phyloP scores from a whole-genome alignment of 2,113 vertebrate genomes.

The Myxocyprinus asiaticus region DNA sequence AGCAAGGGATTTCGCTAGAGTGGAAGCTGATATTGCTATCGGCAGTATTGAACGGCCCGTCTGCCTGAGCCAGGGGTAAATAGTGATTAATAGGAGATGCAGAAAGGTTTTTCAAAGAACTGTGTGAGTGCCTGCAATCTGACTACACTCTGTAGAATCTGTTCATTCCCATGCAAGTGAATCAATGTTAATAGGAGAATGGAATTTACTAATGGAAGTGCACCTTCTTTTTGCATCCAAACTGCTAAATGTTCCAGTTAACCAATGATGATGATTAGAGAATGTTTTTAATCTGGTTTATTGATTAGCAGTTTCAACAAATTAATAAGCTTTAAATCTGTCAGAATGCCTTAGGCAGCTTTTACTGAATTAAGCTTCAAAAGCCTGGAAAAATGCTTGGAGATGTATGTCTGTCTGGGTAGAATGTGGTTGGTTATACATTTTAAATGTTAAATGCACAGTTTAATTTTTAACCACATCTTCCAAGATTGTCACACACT shows the following conservation, averaged over 20 bases:
- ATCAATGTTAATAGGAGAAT: not conserved
- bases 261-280: not conserved
- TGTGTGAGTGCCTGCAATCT: slow-evolving; percentile 1
- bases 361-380: slow-evolving; percentile 15
- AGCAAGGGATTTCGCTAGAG: slow-evolving; percentile 13
- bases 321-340: slow-evolving; percentile 5
- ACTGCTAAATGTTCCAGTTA: not conserved
- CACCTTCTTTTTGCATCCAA: not conserved
- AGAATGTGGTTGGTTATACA: not conserved
- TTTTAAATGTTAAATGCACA: slow-evolving; percentile 35
- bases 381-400: slow-evolving; percentile 1
- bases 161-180: not conserved
- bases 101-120: slow-evolving; percentile 4
- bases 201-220: not conserved
- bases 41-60: slow-evolving; percentile 38
- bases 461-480: slow-evolving; percentile 34
- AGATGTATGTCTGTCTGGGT: slow-evolving; percentile 8
- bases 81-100: slow-evolving; percentile 51
- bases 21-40: slow-evolving; percentile 39
- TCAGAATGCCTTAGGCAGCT: not conserved
- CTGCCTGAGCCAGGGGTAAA: slow-evolving; percentile 38
- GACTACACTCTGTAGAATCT: slow-evolving; percentile 5
- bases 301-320: slow-evolving; percentile 15
- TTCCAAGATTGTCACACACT: not conserved
- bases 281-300: slow-evolving; percentile 12